phyloP scores from a whole-genome alignment of 2,888 invertebrate genomes.

The Microctonus brassicae region DNA sequence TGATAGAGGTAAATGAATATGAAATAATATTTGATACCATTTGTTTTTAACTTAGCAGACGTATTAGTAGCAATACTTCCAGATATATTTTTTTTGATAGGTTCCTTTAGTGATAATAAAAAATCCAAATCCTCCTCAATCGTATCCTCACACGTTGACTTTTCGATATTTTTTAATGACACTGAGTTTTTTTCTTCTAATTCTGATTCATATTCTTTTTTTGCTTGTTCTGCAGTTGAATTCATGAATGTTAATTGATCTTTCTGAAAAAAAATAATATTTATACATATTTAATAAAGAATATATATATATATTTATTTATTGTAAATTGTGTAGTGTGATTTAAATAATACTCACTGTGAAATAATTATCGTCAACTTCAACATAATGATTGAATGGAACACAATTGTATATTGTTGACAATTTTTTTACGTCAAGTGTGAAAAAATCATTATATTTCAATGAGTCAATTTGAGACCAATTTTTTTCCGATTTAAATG shows the following conservation, averaged over 20 bases:
- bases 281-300: background rate
- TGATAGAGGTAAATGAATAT: background rate
- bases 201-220: conserved; percentile 36
- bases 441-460: conserved; percentile 67
- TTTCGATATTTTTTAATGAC: conserved; percentile 36
- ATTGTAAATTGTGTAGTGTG: background rate
- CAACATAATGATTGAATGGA: conserved; percentile 70
- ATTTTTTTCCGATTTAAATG: conserved; percentile 69
- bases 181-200: background rate
- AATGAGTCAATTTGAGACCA: conserved; percentile 66
- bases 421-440: conserved; percentile 67
- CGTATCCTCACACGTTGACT: conserved; percentile 15
- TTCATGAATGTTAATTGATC: conserved; percentile 56
- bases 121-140: conserved; percentile 60
- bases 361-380: conserved; percentile 66
- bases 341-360: conserved; percentile 57
- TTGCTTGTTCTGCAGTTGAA: conserved; percentile 47
- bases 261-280: conserved; percentile 52
- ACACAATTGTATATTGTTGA: conserved; percentile 69
- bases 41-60: conserved; percentile 12
- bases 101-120: conserved; percentile 58
- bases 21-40: conserved; percentile 33
- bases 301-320: background rate
- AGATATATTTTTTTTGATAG: conserved; percentile 38
- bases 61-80: conserved; percentile 18